These are phyloP conservation scores for Caenorhabditis macrosperma DNA, from an alignment of 2,888 invertebrate genomes.

Conservation along the genomic window DNA sequence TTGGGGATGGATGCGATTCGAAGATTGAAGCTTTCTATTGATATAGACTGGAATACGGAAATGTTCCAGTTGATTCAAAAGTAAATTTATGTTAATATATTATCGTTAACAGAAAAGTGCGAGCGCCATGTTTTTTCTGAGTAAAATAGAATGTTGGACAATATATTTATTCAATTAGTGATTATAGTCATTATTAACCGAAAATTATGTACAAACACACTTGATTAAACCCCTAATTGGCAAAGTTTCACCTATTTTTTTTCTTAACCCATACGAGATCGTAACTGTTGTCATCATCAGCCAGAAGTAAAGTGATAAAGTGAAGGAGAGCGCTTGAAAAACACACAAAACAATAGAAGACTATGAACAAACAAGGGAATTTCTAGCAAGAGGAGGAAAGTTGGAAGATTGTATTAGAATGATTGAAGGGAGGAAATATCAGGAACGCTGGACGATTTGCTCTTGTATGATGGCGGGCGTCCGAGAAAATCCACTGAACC, in stretches of 20 bases:
- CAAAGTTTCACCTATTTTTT: conserved; percentile 12
- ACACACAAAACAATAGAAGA: background rate
- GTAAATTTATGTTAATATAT: conserved; percentile 1
- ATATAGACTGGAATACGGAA: background rate
- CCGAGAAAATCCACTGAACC: conserved; percentile 29
- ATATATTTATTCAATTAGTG: conserved; percentile 1
- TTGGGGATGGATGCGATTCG: conserved; percentile 5
- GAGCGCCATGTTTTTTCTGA: too few relatives aligned
- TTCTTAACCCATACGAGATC: conserved; percentile 20
- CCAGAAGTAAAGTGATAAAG: background rate
- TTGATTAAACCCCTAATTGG: background rate
- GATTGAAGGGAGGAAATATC: conserved; percentile 52
- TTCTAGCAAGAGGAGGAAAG: background rate
- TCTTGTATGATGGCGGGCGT: conserved; percentile 51
- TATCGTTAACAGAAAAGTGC: too few relatives aligned
- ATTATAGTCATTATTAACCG: conserved; percentile 16
- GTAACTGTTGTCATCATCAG: conserved; percentile 6
- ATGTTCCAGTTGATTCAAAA: background rate
- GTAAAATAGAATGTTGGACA: too few relatives aligned
- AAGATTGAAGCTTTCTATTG: background rate
- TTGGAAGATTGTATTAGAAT: background rate
- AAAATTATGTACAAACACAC: conserved; percentile 38
- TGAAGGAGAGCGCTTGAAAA: background rate
- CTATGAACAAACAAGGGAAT: conserved; percentile 2
- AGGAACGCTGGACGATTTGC: conserved; percentile 50